Evolutionary conservation across 2,888 invertebrate genomes (phyloP), one percentile per base, ranked within the genome.

Genomic region (Xanthia icteritia): DNA sequence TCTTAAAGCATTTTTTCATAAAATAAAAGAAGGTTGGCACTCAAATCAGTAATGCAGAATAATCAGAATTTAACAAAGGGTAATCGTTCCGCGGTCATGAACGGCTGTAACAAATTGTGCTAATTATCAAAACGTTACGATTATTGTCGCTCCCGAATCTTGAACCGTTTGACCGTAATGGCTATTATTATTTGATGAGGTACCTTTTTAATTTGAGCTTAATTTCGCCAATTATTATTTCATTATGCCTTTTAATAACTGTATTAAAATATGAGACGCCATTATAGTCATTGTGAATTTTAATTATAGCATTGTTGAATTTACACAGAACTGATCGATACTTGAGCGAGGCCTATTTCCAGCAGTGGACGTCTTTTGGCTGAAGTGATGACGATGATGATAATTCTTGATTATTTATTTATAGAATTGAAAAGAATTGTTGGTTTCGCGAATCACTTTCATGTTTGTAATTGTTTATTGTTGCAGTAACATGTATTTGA

Each of bases 91-190:
- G 56, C 23, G 72, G 60, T 54, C 68, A 79, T 78, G 77, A 78
- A 64, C 69, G 58, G 56, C 48, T 61, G 71, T 79, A 65, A 85
- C 69, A 60, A 85, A 86, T 81, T 75, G 76, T 81, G 64, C 54
- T 77, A 77, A 83, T 87, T 85, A 87, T 77, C 60, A 67, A 83
- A 83, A 83, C 56, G 77, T 61, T 70, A 85, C 68, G 66, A 76
- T 85, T 78, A 77, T 86, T 80, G n/a, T 73, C 20, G 60, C 74
- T 66, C 67, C 68, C 39, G 31, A 78, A 79, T 82, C 84, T 85
- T 82, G 64, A 73, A 78, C 64, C 74, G n/a, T 66, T 83, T 48
- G n/a, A 36, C 48, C 58, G 17, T 82, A 81, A 82, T 66, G n/a
- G 60, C 54, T 72, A 54, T 70, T n/a, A 73, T 75, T 63, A 63